Base-by-base conservation (phyloP, 2,797 vertebrate species). In the Rhinophrynus dorsalis region DNA sequence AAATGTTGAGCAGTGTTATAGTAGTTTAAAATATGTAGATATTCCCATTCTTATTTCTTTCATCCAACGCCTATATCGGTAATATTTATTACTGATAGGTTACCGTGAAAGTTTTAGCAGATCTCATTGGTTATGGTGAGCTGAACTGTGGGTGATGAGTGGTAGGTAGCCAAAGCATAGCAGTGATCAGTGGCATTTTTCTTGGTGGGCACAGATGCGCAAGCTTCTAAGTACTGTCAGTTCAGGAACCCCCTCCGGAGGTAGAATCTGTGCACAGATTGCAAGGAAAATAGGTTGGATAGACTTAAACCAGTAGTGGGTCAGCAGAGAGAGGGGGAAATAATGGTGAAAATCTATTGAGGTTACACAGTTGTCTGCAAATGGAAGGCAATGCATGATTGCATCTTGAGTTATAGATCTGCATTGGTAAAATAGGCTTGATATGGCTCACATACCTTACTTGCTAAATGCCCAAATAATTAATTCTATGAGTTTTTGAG, bases 211-310 rank as follows among this genome's bases (percentile, higher is more conserved):
- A 37, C 45, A 65, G 45, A 58, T 63, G 52, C 69, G 75, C 56
- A 35, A 50, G 78, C 75, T 56, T 66, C 63, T 60, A 74, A 77
- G 79, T 32, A 59, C 75, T 80, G 27, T 74, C 15, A 2, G 44
- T 66, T 74, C 67, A 70, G 78, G 70, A 56, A n/a, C n/a, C n/a
- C 75, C 78, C 45, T 50, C 63, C 56, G 0, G 2, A 71, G 62
- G 52, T 77, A 79, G 64, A 76, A 76, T 78, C 72, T 77, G 64
- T 50, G 13, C 52, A 68, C 77, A 76, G 15, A 65, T 75, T 80
- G 74, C 76, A 60, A 33, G 38, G 77, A 76, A 68, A 80, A 68
- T 76, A 64, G 76, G 76, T 80, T 45, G 35, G 55, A 4, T 65
- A 65, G 32, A 51, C 18, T 50, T 6, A 66, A 54, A 40, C 33